phyloP scores from a whole-genome alignment of 2,888 invertebrate species.

The Syrista parreyssii region DNA sequence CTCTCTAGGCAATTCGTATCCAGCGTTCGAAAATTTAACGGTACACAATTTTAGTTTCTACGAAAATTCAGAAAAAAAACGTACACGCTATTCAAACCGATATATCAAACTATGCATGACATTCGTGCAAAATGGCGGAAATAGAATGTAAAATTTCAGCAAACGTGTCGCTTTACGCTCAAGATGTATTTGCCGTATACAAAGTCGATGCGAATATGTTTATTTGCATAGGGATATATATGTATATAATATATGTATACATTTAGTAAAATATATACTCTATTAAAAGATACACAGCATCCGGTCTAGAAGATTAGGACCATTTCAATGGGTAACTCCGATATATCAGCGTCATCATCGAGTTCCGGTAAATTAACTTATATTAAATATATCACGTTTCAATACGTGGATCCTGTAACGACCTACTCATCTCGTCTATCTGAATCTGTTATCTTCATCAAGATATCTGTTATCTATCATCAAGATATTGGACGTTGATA shows the following conservation, averaged over 20 bases:
- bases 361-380: neutral
- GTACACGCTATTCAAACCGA: neutral
- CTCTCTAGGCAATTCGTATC: neutral
- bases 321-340: neutral
- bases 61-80: neutral
- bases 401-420: too few species aligned
- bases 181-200: neutral
- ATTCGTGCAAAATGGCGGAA: neutral
- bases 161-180: neutral
- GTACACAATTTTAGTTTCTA: neutral
- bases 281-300: neutral
- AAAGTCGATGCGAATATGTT: neutral
- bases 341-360: neutral
- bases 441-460: constrained; percentile 27
- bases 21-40: neutral
- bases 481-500: constrained; percentile 41
- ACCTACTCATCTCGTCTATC: neutral
- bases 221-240: neutral
- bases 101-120: neutral
- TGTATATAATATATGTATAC: neutral
- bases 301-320: neutral
- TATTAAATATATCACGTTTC: neutral
- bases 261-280: constrained; percentile 4
- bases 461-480: constrained; percentile 30
- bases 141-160: neutral